phyloP scores from a whole-genome alignment of 2,113 vertebrate genomes.

The Halcyon senegalensis region DNA sequence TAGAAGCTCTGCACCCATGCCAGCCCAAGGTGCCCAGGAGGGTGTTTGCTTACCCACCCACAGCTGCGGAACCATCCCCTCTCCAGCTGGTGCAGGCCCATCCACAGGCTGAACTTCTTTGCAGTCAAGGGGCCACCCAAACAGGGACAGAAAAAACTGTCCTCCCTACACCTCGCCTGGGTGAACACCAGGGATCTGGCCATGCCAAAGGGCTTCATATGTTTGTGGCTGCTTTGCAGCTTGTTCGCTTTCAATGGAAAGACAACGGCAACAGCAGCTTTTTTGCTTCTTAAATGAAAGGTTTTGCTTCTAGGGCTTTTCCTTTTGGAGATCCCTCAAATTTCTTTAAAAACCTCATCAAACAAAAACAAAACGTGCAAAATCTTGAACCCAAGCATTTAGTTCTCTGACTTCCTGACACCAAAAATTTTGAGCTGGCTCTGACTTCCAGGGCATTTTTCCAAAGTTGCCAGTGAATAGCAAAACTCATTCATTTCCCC shows the following conservation, averaged over 20 bases:
- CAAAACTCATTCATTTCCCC: background rate
- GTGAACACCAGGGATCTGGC: background rate
- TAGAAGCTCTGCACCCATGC: background rate
- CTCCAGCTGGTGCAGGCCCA: background rate
- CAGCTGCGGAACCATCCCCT: rapidly evolving
- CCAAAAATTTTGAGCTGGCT: background rate
- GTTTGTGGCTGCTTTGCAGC: background rate
- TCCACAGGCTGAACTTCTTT: background rate
- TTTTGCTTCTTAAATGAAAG: background rate
- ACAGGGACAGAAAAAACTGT: background rate
- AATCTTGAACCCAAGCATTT: background rate
- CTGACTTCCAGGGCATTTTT: background rate
- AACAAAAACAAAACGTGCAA: background rate
- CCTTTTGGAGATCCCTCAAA: background rate
- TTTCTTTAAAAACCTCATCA: conserved; percentile 3
- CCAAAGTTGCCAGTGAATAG: background rate
- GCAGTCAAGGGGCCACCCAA: background rate
- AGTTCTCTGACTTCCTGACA: background rate
- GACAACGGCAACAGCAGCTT: rapidly evolving
- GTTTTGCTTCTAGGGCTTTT: background rate
- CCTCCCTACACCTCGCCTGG: rapidly evolving
- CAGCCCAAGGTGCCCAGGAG: background rate
- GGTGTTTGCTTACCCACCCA: background rate
- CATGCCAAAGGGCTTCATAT: background rate
- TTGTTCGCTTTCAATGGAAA: background rate